Evolutionary conservation across 2,113 vertebrate genomes (phyloP).

Genomic region (Leucopternis melanops): DNA sequence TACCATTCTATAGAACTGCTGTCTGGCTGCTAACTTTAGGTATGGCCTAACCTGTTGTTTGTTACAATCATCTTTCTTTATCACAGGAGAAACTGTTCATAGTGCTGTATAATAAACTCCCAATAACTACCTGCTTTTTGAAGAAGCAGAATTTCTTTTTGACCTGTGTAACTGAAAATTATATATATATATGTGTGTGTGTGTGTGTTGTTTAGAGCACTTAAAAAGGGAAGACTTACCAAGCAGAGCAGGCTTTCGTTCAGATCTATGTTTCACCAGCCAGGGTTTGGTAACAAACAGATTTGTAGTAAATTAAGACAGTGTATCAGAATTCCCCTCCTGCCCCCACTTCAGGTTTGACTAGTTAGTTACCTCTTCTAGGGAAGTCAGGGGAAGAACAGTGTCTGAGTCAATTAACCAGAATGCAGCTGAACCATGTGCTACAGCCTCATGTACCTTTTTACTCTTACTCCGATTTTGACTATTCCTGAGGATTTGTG

Average conservation of each 20-base stretch:
- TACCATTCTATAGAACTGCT: neutral
- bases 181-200: accelerated
- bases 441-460: neutral
- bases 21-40: neutral
- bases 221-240: neutral
- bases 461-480: neutral
- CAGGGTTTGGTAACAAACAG: neutral
- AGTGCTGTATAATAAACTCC: neutral
- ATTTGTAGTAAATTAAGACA: neutral
- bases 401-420: neutral
- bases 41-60: neutral
- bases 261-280: neutral
- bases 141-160: neutral
- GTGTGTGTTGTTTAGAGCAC: neutral
- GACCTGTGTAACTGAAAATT: accelerated
- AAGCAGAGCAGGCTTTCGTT: neutral
- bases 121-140: neutral
- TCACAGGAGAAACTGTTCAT: neutral
- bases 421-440: neutral
- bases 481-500: neutral
- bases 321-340: neutral
- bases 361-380: neutral
- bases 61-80: neutral
- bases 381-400: neutral
- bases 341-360: neutral